Percentiles rank a stretch among this genome's conserved stretches.
Conservation (phyloP, 1,140 invertebrate species). For the Cheumatopsyche charites region DNA sequence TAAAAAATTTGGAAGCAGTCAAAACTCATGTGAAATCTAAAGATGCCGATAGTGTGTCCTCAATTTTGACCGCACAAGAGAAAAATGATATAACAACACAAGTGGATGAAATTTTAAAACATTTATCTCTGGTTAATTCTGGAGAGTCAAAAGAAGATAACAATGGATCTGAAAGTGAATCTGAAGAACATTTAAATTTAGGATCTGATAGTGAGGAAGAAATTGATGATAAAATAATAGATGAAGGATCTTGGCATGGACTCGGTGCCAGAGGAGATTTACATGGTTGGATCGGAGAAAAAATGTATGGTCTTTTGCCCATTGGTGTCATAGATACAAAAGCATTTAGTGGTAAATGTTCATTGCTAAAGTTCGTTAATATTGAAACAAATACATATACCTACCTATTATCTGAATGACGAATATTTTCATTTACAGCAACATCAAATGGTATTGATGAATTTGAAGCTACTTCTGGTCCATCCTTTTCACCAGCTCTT, state of each 20-base stretch:
- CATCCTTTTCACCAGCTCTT: constrained; percentile 52
- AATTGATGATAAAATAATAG: constrained; percentile 51
- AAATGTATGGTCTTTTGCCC: constrained; percentile 47
- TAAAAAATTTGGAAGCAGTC: constrained; percentile 44
- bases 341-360: constrained; percentile 54
- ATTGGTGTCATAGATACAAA: constrained; percentile 60
- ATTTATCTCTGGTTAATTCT: constrained; percentile 36
- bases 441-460: constrained; percentile 48
- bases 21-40: constrained; percentile 44
- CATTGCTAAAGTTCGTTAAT: too few relatives aligned
- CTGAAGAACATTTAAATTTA: constrained; percentile 44
- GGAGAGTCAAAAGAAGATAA: constrained; percentile 36
- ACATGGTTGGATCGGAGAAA: constrained; percentile 50
- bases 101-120: constrained; percentile 43
- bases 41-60: constrained; percentile 40
- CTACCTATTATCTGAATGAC: too few relatives aligned
- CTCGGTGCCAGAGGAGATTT: constrained; percentile 56
- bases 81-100: constrained; percentile 44
- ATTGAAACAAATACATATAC: not conserved
- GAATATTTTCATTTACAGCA: constrained; percentile 32
- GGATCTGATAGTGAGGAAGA: constrained; percentile 49
- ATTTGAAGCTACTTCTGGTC: constrained; percentile 56
- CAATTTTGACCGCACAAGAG: constrained; percentile 46
- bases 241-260: constrained; percentile 52
- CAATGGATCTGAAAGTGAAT: constrained; percentile 40